Evolutionary conservation across 2,797 vertebrate genomes (phyloP), one percentile per base, ranked within the genome.

Genomic region (Scleropages formosus): DNA sequence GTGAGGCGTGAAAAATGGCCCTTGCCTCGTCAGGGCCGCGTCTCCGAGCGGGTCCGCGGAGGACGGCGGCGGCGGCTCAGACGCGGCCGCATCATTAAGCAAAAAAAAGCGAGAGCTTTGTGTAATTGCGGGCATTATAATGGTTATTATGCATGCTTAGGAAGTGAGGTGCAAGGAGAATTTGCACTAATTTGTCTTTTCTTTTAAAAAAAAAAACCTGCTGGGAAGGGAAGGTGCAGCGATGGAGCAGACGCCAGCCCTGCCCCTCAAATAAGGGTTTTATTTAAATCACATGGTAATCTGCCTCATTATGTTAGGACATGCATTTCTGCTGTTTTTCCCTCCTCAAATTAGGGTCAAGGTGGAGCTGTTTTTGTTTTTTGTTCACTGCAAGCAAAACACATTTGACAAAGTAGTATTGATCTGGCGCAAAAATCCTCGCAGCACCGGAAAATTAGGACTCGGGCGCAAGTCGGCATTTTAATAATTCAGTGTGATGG

Each of bases 71-170:
- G 88, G 80, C 83, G 88, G 84, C 78, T 13, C 15, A 74, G 16
- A 84, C 49, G 18, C 86, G 81, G 86, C 81, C 77, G 39, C 85
- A 88, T 91, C 88, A 89, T 90, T 93, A 90, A 86, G 84, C 75
- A 87, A 70, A 53, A 66, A 89, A 89, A 89, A 78, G 81, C 86
- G 80, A 85, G 88, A 87, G 79, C 83, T 86, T 88, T 80, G 79
- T 90, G 67, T 94, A 93, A 92, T 93, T 94, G 88, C 87, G 81
- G 89, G 85, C 86, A 90, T 91, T 92, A 92, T 90, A 93, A 90
- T 85, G 77, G 80, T 88, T 85, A 87, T 94, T 95, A 93, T 83
- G 87, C 87, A 88, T 87, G 85, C 86, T 93, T 90, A 91, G 67
- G 22, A 56, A 70, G 16, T 39, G 51, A 87, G 84, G 62, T 81